These are phyloP conservation scores for Callimorpha dominula DNA, from an alignment of 2,888 invertebrate genomes.

Conservation along the genomic window DNA sequence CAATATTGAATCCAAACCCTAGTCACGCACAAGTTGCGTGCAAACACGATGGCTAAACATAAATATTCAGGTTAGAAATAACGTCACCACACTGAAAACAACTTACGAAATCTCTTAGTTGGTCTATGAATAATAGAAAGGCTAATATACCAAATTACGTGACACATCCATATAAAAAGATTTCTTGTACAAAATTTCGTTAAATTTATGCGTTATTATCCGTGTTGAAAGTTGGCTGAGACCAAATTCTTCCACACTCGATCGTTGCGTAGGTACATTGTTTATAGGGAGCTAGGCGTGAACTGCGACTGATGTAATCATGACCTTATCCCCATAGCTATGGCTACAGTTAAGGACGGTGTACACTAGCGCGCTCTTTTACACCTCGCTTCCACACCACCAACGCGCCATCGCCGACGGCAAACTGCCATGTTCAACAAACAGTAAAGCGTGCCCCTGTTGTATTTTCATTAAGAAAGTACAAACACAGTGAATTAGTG, in stretches of 20 bases:
- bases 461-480: conserved; percentile 55
- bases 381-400: conserved; percentile 2
- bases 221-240: conserved; percentile 8
- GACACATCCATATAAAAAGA: conserved; percentile 9
- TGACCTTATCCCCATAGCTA: conserved; percentile 11
- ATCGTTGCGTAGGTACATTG: conserved; percentile 5
- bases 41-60: conserved; percentile 35
- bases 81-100: conserved; percentile 31
- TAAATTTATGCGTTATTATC: background rate
- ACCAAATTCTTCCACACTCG: background rate
- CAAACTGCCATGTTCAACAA: conserved; percentile 33
- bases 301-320: background rate
- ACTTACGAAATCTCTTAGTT: conserved; percentile 32
- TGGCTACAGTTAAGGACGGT: background rate
- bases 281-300: conserved; percentile 2
- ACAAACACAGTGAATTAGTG: conserved; percentile 54
- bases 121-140: conserved; percentile 32
- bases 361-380: conserved; percentile 15
- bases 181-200: conserved; percentile 10
- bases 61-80: conserved; percentile 36
- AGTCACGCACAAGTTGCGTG: conserved; percentile 39
- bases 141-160: conserved; percentile 16
- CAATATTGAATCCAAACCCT: conserved; percentile 28
- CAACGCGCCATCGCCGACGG: conserved; percentile 12
- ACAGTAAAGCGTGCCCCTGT: conserved; percentile 48